Evolutionary conservation across 30 jellyfish, hydroid and myxozoan species (phyloP).

Genomic region (Cassiopea xamachana): DNA sequence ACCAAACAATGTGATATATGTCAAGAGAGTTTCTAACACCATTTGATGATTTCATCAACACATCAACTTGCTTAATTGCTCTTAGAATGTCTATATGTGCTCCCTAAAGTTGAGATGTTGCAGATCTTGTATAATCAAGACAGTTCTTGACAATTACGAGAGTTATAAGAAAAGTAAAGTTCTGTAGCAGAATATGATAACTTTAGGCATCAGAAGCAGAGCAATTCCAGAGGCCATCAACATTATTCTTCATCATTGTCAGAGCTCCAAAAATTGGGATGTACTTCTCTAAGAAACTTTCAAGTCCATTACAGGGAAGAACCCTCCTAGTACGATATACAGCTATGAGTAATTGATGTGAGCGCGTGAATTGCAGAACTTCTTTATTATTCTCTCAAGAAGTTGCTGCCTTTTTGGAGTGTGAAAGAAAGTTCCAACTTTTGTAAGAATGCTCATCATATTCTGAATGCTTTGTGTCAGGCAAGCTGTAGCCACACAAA

Average conservation of each 20-base stretch:
- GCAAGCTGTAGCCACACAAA: too few relatives aligned
- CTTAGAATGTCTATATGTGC: background rate
- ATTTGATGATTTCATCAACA: too few relatives aligned
- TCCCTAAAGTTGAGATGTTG: conserved; percentile 19
- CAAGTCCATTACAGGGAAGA: too few relatives aligned
- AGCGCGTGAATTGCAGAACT: background rate
- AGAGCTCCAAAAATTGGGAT: too few relatives aligned
- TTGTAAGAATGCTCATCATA: background rate
- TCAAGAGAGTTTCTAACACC: too few relatives aligned
- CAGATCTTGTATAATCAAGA: conserved; percentile 31
- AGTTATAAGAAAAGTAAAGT: conserved; percentile 6
- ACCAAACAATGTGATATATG: too few relatives aligned
- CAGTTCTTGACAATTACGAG: background rate
- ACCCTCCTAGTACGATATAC: too few relatives aligned
- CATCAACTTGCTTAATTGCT: too few relatives aligned
- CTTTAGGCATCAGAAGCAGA: background rate
- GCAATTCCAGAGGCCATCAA: background rate
- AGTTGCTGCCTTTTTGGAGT: conserved; percentile 22
- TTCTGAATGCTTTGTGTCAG: too few relatives aligned
- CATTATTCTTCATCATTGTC: too few relatives aligned
- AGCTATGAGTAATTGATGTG: background rate
- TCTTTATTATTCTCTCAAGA: conserved; percentile 23
- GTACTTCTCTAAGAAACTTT: too few relatives aligned
- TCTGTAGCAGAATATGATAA: background rate
- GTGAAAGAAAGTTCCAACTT: background rate